A percentile compares a stretch with the other conserved stretches of the same genome.
Evolutionary conservation across 1,140 invertebrate species (phyloP).

Genomic region (Chrysopa pallens): DNA sequence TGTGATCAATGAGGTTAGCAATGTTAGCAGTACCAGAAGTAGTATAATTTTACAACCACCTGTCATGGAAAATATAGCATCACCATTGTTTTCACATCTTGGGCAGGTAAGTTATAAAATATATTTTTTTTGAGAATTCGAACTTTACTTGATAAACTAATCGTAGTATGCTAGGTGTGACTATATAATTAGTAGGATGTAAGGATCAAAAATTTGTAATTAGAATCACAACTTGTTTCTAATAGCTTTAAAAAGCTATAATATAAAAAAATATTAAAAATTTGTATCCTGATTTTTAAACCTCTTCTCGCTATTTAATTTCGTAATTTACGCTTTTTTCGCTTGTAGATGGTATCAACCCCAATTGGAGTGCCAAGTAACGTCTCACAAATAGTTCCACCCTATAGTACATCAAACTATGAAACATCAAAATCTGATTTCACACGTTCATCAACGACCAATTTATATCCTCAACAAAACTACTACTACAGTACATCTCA

Average conservation of each 20-base stretch:
- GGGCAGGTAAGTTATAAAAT: constrained; percentile 21
- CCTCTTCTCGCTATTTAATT: neutral
- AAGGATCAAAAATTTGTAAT: constrained; percentile 1
- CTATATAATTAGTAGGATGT: no score
- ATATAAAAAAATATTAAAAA: no score
- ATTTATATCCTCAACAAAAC: constrained; percentile 6
- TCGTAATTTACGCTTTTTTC: constrained; percentile 2
- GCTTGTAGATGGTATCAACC: constrained; percentile 37
- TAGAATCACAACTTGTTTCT: no score
- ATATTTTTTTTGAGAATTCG: neutral
- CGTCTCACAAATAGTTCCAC: constrained; percentile 11
- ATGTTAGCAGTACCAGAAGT: neutral
- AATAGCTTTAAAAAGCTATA: no score
- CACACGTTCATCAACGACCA: constrained; percentile 15
- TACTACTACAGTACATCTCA: constrained; percentile 14
- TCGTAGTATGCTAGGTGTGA: no score
- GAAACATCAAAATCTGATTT: constrained; percentile 5
- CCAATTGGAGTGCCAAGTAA: constrained; percentile 29
- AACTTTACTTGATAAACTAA: no score
- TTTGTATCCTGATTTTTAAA: no score
- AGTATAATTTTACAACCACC: constrained; percentile 32
- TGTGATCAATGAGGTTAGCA: constrained; percentile 5
- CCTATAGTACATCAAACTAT: neutral
- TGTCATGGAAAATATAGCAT: constrained; percentile 19
- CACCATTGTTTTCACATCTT: constrained; percentile 26